Evolutionary conservation across 2,888 invertebrate genomes (phyloP).

Genomic region (Asteroscopus sphinx): DNA sequence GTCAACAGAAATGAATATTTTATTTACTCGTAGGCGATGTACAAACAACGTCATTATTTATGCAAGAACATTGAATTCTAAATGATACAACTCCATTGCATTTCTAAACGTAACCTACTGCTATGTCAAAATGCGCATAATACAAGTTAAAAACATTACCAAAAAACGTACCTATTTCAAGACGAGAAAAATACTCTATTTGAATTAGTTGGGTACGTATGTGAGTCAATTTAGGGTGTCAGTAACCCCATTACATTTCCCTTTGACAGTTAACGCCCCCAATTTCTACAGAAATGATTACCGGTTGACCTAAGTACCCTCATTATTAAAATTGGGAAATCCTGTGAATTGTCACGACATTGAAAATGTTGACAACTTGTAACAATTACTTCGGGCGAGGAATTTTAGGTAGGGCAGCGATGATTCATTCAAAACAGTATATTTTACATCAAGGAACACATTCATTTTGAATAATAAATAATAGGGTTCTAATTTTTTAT

Average conservation of each 20-base stretch:
- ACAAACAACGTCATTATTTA: constrained; percentile 21
- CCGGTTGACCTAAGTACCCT: constrained; percentile 1
- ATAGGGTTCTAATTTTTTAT: too few species aligned
- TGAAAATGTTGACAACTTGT: constrained; percentile 2
- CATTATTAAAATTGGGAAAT: constrained; percentile 20
- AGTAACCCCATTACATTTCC: constrained; percentile 30
- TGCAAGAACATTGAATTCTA: constrained; percentile 20
- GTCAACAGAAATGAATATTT: constrained; percentile 4
- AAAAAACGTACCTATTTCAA: background rate
- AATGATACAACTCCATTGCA: constrained; percentile 9
- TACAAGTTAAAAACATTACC: too few species aligned
- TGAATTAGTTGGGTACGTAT: constrained; percentile 1
- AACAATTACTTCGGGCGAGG: constrained; percentile 9
- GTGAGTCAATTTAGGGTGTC: constrained; percentile 18
- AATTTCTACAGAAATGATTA: constrained; percentile 23
- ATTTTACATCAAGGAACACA: too few species aligned
- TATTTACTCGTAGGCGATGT: constrained; percentile 2
- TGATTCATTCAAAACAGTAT: constrained; percentile 27
- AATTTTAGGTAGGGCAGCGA: constrained; percentile 13
- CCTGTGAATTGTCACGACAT: constrained; percentile 24
- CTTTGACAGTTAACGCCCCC: constrained; percentile 27
- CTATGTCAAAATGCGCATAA: too few species aligned
- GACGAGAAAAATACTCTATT: background rate
- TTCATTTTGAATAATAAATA: too few species aligned
- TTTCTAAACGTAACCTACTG: background rate